Percentiles rank a stretch among this genome's conserved stretches.
These are phyloP conservation scores for Phoronis australis DNA, from an alignment of 2,888 invertebrate genomes.

Conservation along the genomic window DNA sequence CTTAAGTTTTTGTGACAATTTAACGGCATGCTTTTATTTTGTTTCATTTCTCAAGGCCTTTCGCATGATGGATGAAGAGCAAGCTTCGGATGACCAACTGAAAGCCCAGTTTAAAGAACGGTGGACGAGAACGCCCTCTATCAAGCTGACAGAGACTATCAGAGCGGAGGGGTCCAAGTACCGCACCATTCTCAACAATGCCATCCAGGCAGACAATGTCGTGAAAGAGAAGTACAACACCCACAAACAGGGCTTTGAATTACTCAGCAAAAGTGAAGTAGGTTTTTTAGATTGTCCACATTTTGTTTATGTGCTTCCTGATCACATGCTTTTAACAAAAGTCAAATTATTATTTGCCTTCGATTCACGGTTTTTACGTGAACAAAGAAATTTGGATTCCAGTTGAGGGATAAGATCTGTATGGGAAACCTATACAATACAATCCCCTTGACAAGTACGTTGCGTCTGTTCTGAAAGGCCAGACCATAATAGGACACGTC, in stretches of 20 bases:
- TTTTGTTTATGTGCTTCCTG: not conserved
- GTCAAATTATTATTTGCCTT: not conserved
- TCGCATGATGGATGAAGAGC: conserved; percentile 78
- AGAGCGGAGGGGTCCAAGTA: conserved; percentile 86
- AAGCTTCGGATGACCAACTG: conserved; percentile 80
- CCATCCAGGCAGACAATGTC: conserved; percentile 71
- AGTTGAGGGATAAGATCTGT: too few species aligned
- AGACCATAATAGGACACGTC: too few species aligned
- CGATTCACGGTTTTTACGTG: too few species aligned
- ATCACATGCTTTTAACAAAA: not conserved
- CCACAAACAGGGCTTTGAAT: conserved; percentile 72
- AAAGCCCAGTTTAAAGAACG: conserved; percentile 84
- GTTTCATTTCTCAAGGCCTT: too few species aligned
- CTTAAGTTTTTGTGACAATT: too few species aligned
- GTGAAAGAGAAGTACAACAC: conserved; percentile 78
- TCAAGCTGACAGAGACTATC: conserved; percentile 75
- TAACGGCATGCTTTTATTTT: too few species aligned
- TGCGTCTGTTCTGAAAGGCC: too few species aligned
- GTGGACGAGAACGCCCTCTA: conserved; percentile 87
- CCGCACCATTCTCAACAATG: conserved; percentile 80
- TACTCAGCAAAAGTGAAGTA: conserved; percentile 68
- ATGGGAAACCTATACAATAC: too few species aligned
- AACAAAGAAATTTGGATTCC: too few species aligned
- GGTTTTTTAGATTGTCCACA: not conserved
- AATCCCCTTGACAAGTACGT: too few species aligned